These are phyloP conservation scores for Liasis olivaceus DNA, from an alignment of 2,797 vertebrate species.

Conservation along the genomic window DNA sequence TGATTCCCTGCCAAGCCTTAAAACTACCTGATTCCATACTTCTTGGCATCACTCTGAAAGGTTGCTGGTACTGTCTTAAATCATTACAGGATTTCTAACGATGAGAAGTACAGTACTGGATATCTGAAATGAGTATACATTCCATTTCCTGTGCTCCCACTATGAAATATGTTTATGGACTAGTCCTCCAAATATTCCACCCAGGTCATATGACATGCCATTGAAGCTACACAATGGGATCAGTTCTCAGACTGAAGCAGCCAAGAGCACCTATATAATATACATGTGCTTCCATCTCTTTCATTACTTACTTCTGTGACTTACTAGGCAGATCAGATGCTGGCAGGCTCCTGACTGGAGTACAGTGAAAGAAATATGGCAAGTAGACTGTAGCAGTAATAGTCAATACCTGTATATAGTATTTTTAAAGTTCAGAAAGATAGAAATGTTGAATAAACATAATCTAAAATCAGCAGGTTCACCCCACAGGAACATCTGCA, in stretches of 20 bases:
- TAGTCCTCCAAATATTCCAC: neutral
- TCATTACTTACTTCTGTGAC: slow-evolving; percentile 50
- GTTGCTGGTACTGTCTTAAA: neutral
- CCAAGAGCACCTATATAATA: neutral
- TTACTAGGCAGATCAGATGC: slow-evolving; percentile 33
- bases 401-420: slow-evolving; percentile 29
- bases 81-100: neutral
- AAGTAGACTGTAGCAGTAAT: slow-evolving; percentile 36
- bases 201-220: neutral
- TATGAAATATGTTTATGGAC: neutral
- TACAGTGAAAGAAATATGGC: slow-evolving; percentile 54
- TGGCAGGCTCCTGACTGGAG: slow-evolving; percentile 1
- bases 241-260: neutral
- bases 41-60: neutral
- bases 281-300: neutral
- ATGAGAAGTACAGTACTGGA: neutral
- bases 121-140: neutral
- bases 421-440: neutral
- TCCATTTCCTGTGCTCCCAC: neutral
- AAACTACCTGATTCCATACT: neutral
- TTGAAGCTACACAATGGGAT: neutral
- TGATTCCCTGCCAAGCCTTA: neutral
- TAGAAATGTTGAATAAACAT: neutral
- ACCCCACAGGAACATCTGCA: neutral
- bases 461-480: neutral